A percentile compares a stretch with the other conserved stretches of the same genome.
Conservation (phyloP, 2,888 invertebrate species). For the Euspilapteryx auroguttella region DNA sequence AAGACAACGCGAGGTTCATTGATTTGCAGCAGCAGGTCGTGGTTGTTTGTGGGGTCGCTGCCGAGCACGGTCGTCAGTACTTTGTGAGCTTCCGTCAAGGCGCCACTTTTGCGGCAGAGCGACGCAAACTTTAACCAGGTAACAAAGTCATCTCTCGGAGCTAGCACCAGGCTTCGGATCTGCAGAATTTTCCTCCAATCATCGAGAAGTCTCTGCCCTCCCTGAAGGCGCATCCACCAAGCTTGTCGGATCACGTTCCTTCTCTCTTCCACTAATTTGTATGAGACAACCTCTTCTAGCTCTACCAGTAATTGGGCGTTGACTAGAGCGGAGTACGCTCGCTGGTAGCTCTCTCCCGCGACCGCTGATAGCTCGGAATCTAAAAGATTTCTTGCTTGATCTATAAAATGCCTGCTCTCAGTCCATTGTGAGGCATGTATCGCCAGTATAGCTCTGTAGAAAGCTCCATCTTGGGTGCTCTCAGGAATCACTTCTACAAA, state of each 20-base stretch:
- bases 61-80: constrained; percentile 90
- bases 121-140: constrained; percentile 98
- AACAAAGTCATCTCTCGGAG: constrained; percentile 91
- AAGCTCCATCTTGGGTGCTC: constrained; percentile 94
- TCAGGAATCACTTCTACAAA: constrained; percentile 88
- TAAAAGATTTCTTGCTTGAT: constrained; percentile 88
- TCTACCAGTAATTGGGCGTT: constrained; percentile 96
- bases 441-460: constrained; percentile 90
- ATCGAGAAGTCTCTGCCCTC: constrained; percentile 93
- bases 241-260: constrained; percentile 77
- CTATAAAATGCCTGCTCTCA: constrained; percentile 76
- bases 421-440: constrained; percentile 79
- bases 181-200: constrained; percentile 98
- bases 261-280: constrained; percentile 88
- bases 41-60: constrained; percentile 73
- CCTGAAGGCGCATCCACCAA: constrained; percentile 96
- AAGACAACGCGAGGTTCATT: constrained; percentile 86
- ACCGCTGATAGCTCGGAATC: constrained; percentile 97
- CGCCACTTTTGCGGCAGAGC: constrained; percentile 90
- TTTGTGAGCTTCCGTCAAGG: constrained; percentile 85
- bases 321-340: constrained; percentile 95
- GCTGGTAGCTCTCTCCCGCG: constrained; percentile 93
- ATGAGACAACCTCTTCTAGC: constrained; percentile 96
- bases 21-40: constrained; percentile 70
- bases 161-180: constrained; percentile 89